Evolutionary conservation across 2,888 invertebrate species (phyloP), one percentile per base, ranked within the genome.

Genomic region (Phania funesta): DNA sequence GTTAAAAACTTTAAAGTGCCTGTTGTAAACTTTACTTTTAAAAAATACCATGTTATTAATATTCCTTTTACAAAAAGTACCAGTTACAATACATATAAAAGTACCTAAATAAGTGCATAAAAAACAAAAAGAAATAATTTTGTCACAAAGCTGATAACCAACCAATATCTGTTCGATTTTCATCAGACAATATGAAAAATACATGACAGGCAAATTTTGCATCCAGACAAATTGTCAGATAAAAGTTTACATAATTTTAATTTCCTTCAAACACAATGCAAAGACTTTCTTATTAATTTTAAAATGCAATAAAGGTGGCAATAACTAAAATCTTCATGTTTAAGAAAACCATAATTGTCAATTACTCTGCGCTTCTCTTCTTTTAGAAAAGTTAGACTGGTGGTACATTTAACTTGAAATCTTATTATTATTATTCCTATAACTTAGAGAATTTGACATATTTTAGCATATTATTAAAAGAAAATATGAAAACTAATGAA

Each of bases 401-500:
- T n/a, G n/a, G n/a, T n/a, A n/a, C n/a, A n/a, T n/a, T n/a, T n/a
- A n/a, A n/a, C n/a, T n/a, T n/a, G n/a, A n/a, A n/a, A n/a, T n/a
- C n/a, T n/a, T n/a, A n/a, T n/a, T n/a, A n/a, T n/a, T n/a, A n/a
- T n/a, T n/a, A n/a, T n/a, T n/a, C n/a, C n/a, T n/a, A n/a, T n/a
- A n/a, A n/a, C n/a, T 64, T 77, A 52, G 52, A 58, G 44, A 78
- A 65, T 68, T 78, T 74, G 44, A 60, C 82, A 82, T 82, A 75
- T 70, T 82, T 78, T 75, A 70, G 56, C 74, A 78, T 78, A 3
- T 29, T 75, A 71, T 78, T 78, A 75, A 70, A 46, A 54, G 24
- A 65, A 78, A 78, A 78, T 75, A 75, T 82, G 78, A 75, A 82
- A 75, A 22, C 74, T 78, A 78, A 78, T 82, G 78, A 70, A 68